Evolutionary conservation across 1,140 invertebrate genomes (phyloP).

Genomic region (Brachionus plicatilis): DNA sequence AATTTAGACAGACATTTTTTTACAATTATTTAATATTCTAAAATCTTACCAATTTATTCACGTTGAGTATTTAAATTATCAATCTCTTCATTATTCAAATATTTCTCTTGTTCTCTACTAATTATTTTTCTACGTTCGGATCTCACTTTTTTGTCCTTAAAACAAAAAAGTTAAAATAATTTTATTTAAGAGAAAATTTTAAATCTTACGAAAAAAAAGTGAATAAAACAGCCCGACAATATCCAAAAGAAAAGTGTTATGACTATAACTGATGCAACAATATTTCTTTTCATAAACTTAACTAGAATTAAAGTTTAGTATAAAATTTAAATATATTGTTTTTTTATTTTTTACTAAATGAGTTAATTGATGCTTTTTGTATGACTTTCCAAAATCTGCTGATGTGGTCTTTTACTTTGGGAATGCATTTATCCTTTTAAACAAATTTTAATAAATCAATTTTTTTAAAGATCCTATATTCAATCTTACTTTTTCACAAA

Average conservation of each 20-base stretch:
- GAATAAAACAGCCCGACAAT: constrained; percentile 60
- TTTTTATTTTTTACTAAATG: constrained; percentile 60
- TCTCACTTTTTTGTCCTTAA: constrained; percentile 14
- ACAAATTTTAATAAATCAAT: neutral
- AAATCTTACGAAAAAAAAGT: constrained; percentile 19
- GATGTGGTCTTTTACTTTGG: constrained; percentile 87
- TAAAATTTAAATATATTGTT: neutral
- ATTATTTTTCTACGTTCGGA: neutral
- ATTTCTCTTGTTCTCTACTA: neutral
- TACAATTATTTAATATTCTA: neutral
- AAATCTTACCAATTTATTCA: neutral
- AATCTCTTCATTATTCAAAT: neutral
- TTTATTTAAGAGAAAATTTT: neutral
- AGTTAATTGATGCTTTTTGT: constrained; percentile 89
- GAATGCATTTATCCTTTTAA: constrained; percentile 76
- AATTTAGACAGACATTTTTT: too few relatives aligned
- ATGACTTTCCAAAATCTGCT: constrained; percentile 93
- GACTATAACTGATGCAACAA: constrained; percentile 80
- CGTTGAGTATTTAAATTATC: neutral
- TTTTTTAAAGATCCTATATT: neutral
- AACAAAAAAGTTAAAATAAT: neutral
- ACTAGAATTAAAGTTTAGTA: constrained; percentile 52
- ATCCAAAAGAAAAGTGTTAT: constrained; percentile 85
- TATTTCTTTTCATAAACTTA: constrained; percentile 76
- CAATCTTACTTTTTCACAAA: constrained; percentile 33